Evolutionary conservation across 2,888 invertebrate species (phyloP).

Genomic region (Pristionchus fissidentatus): DNA sequence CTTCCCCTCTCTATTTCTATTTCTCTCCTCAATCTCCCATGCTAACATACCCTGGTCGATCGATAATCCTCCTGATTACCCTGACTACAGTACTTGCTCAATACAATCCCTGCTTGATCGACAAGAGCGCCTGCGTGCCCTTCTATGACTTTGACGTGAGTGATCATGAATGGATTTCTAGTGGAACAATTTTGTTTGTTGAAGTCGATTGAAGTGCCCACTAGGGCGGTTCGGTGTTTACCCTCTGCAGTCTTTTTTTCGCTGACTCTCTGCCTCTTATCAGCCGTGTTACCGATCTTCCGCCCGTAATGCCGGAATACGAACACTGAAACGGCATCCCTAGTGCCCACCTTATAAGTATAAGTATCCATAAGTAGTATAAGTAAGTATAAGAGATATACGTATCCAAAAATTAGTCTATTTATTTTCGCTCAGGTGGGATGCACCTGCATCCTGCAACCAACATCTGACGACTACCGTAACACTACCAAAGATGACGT

Average conservation of each 20-base stretch:
- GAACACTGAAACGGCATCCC: too few species aligned
- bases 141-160: slow-evolving; percentile 39
- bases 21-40: not conserved
- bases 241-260: too few species aligned
- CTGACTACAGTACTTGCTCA: not conserved
- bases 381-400: too few species aligned
- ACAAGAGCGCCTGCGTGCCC: slow-evolving; percentile 31
- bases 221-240: too few species aligned
- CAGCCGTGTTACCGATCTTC: too few species aligned
- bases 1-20: not conserved
- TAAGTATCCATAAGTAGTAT: too few species aligned
- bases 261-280: too few species aligned
- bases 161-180: not conserved
- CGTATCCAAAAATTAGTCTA: not conserved
- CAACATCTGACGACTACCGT: not conserved
- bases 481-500: slow-evolving; percentile 9
- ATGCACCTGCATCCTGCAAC: slow-evolving; percentile 1
- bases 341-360: too few species aligned
- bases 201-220: too few species aligned
- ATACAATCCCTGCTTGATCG: slow-evolving; percentile 33
- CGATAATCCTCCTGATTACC: not conserved
- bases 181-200: not conserved
- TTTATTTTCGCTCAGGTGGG: not conserved
- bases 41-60: not conserved
- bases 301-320: too few species aligned